Base-by-base conservation (phyloP, 2,797 vertebrate genomes). In the Notoglanidium macrostoma region DNA sequence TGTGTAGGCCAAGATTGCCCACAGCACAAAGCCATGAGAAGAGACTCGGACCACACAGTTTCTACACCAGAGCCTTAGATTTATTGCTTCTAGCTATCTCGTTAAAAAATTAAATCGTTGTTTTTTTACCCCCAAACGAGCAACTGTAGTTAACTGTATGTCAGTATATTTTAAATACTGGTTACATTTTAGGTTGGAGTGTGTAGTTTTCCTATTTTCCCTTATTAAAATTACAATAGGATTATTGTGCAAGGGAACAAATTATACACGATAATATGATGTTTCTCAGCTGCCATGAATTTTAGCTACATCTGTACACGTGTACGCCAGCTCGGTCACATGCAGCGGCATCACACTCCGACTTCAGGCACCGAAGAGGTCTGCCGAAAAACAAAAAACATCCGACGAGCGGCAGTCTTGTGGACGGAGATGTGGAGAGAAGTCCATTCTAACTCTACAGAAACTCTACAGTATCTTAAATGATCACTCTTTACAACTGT, bases 21-120 rank as follows among this genome's bases (percentile, higher is more conserved):
- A 59, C 83, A 57, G 82, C 46, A 40, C 67, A 83, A 65, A 67
- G 54, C 77, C 55, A n/a, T 32, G 10, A 49, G 51, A 29, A 49
- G 26, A 67, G 49, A 84, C 67, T 72, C 11, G 26, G 67, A 84
- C 82, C 82, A 84, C 82, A 70, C 82, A 72, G 29, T 84, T 35
- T 35, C 65, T 70, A 40, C 29, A 70, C 29, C 32, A 23, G 23
- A 46, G 57, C 26, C 19, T 29, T 3, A 12, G 44, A 29, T 10
- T 51, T 1, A 80, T 6, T 61, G 19, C 54, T 35, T 32, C n/a
- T 51, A 21, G 19, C 44, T 5, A 32, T 32, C 3, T 35, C 19
- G 19, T 19, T 63, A 32, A 9, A 54, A 57, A 55, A 78, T 15
- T 74, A 35, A 59, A 79, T 40, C 40, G 40, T 40, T 40, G 40